Base-by-base conservation (phyloP, 1,140 invertebrate genomes). In the Hypothenemus hampei region DNA sequence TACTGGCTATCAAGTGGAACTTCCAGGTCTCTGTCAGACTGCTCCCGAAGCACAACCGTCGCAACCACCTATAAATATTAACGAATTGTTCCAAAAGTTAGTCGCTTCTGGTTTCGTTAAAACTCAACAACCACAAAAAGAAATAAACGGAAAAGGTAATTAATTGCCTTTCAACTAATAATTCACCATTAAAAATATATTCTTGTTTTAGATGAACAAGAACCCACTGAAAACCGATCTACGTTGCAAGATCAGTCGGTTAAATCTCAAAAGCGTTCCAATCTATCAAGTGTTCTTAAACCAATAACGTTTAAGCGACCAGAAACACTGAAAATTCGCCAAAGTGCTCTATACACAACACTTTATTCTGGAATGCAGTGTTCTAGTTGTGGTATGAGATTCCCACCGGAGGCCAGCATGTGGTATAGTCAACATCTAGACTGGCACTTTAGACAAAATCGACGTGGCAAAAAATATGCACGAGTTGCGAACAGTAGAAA, bases 371-470 rank as follows among this genome's bases (percentile, higher is more conserved):
- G 94, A 4, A 90, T 95, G 75, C 94, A 97, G 70, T 98, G 95
- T 73, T 87, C 89, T 49, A 91, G 91, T 18, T 98, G 94, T 75
- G 93, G 93, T 13, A 82, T 89, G 20, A 77, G 95, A 31, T 97
- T 97, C 71, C 84, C 86, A 8, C 83, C 89, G 0, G 87, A 92
- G 69, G 84, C 91, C 64, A 91, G 89, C 1, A 86, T 90, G 21
- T 82, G 85, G 46, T 91, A 97, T 69, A 89, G 89, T 57, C 88
- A 93, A 68, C 95, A 97, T 75, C 78, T 97, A 21, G 93, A 98
- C 73, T 97, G 95, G 94, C 95, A 98, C 75, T 97, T 97, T 73
- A 75, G 93, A 7, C 89, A 93, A 70, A 98, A 98, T 72, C 76
- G 91, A 7, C 77, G 85, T 35, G 91, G 93, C 63, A 84, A 90